Percentiles rank a stretch among this genome's conserved stretches.
Evolutionary conservation across 2,113 vertebrate genomes (phyloP).

Genomic region (Oceanites oceanicus): DNA sequence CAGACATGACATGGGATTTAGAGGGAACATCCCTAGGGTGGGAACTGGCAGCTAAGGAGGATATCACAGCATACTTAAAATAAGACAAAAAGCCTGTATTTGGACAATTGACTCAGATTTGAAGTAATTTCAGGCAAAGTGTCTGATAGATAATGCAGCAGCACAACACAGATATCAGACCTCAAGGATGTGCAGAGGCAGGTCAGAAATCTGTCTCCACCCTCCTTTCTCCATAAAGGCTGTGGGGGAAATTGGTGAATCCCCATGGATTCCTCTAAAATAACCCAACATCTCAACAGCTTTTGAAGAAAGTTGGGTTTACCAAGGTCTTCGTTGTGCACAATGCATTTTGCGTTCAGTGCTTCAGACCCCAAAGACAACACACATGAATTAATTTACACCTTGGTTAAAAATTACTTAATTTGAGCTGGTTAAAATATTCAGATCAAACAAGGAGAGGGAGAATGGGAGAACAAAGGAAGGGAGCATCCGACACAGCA

Average conservation of each 20-base stretch:
- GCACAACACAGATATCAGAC: accelerated
- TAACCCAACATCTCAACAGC: background rate
- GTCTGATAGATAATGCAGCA: too few relatives aligned
- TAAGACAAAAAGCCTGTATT: too few relatives aligned
- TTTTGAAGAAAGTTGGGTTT: background rate
- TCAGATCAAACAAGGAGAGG: background rate
- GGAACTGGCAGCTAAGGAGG: background rate
- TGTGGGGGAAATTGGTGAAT: background rate
- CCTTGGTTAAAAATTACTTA: background rate
- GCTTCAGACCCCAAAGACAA: background rate
- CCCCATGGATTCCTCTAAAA: background rate
- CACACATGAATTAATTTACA: background rate
- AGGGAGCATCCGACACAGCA: accelerated
- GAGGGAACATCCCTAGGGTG: background rate
- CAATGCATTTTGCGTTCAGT: background rate
- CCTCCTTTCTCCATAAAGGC: background rate
- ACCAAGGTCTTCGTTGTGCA: accelerated
- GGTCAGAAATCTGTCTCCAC: too few relatives aligned
- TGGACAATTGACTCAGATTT: background rate
- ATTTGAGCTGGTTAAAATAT: background rate
- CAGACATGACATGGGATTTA: background rate
- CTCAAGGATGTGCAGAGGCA: accelerated
- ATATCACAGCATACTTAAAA: background rate
- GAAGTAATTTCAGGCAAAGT: background rate
- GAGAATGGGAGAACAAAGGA: background rate